Conservation (phyloP, 2,888 invertebrate genomes). For the Andrena marginata region DNA sequence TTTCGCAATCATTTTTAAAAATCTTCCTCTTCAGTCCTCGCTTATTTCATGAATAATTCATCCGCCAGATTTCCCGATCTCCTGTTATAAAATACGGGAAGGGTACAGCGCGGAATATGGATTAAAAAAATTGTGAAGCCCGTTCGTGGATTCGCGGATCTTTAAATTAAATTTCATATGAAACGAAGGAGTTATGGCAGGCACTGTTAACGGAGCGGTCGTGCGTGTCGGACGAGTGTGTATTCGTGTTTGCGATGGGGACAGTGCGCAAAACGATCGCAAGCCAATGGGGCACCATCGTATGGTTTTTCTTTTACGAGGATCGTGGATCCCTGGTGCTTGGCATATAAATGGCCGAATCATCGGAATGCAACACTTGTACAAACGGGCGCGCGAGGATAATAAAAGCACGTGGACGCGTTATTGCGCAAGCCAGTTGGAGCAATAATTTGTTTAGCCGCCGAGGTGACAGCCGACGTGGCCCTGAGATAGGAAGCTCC, state of each 20-base stretch:
- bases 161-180: no score
- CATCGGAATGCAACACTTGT: slow-evolving; percentile 46
- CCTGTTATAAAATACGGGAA: no score
- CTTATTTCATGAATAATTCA: no score
- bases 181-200: no score
- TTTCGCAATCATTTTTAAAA: no score
- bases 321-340: background rate
- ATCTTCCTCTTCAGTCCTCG: no score
- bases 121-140: no score
- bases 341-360: slow-evolving; percentile 40
- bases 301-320: slow-evolving; percentile 15
- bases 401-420: slow-evolving; percentile 38
- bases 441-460: slow-evolving; percentile 32
- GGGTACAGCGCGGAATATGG: no score
- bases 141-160: no score
- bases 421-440: slow-evolving; percentile 7
- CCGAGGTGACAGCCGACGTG: background rate
- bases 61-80: no score
- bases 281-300: slow-evolving; percentile 16
- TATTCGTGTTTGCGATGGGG: background rate
- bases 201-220: no score
- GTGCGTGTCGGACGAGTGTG: background rate
- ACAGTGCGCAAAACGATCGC: background rate
- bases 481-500: slow-evolving; percentile 4
- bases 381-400: slow-evolving; percentile 44